A percentile compares a stretch with the other conserved stretches of the same genome.
These are phyloP conservation scores for Philereme vetulata DNA, from an alignment of 2,888 invertebrate species.

Conservation along the genomic window DNA sequence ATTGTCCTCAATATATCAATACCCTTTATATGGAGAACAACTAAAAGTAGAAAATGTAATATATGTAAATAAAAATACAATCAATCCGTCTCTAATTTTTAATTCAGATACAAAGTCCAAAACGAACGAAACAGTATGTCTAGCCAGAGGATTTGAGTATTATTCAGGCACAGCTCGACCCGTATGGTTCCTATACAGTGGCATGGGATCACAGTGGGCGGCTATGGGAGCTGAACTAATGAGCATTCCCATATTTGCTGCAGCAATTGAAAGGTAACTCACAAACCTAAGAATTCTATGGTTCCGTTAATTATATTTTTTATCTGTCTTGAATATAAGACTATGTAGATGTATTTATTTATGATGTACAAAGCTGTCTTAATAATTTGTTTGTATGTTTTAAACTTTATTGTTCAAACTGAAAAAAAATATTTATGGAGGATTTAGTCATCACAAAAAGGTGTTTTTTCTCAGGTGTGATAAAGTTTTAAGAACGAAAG, in stretches of 20 bases:
- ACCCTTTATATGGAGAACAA: too few species aligned
- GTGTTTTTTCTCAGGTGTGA: constrained; percentile 67
- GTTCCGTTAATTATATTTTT: too few species aligned
- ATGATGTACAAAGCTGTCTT: too few species aligned
- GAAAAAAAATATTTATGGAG: too few species aligned
- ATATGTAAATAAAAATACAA: too few species aligned
- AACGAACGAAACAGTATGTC: constrained; percentile 42
- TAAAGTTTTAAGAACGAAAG: constrained; percentile 80
- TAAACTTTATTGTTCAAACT: too few species aligned
- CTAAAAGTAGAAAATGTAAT: too few species aligned
- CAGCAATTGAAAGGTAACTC: constrained; percentile 63
- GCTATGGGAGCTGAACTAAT: constrained; percentile 86
- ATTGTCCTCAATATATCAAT: too few species aligned
- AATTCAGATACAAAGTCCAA: constrained; percentile 46
- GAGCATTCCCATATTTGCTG: constrained; percentile 83
- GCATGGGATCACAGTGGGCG: constrained; percentile 88
- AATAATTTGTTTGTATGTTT: neutral
- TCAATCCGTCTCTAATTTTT: neutral
- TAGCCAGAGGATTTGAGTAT: constrained; percentile 43
- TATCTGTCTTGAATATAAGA: too few species aligned
- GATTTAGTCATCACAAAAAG: too few species aligned
- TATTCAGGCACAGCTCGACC: constrained; percentile 58
- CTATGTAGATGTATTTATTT: too few species aligned
- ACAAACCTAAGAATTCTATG: too few species aligned
- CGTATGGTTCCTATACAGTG: constrained; percentile 87